Conservation (phyloP, 2,113 vertebrate genomes). For the Barbus barbus region DNA sequence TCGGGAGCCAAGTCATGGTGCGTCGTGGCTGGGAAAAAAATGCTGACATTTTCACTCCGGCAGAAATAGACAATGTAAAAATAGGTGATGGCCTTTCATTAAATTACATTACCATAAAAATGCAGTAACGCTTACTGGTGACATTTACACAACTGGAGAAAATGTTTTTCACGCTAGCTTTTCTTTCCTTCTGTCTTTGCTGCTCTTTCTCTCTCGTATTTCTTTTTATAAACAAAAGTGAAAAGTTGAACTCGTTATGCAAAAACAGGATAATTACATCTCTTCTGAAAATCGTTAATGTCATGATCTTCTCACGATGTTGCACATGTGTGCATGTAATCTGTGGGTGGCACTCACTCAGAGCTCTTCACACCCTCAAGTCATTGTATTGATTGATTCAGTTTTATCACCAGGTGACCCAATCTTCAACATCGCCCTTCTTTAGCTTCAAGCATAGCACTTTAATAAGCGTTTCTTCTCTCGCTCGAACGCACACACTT, state of each 20-base stretch:
- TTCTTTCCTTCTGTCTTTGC: conserved; percentile 42
- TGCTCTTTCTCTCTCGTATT: conserved; percentile 34
- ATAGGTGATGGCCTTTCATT: conserved; percentile 63
- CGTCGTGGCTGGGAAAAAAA: conserved; percentile 57
- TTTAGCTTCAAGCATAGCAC: conserved; percentile 15
- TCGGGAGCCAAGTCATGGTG: conserved; percentile 49
- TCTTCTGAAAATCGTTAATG: conserved; percentile 23
- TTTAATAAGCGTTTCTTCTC: neutral
- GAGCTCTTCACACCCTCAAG: conserved; percentile 7
- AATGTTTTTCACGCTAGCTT: conserved; percentile 50
- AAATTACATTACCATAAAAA: conserved; percentile 58
- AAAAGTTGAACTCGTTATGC: conserved; percentile 24
- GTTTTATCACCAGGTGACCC: conserved; percentile 31
- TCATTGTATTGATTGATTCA: conserved; percentile 18
- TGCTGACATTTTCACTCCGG: conserved; percentile 71
- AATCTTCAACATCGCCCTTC: neutral
- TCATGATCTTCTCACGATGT: conserved; percentile 31
- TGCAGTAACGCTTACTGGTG: conserved; percentile 59
- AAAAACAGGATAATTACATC: conserved; percentile 30
- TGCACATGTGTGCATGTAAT: conserved; percentile 29
- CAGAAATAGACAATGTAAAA: conserved; percentile 66
- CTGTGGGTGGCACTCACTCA: conserved; percentile 16
- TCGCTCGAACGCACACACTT: no score
- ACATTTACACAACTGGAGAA: conserved; percentile 66
- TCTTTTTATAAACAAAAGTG: conserved; percentile 23